Evolutionary conservation across 2,888 invertebrate species (phyloP).

Genomic region (Syrphus vitripennis): DNA sequence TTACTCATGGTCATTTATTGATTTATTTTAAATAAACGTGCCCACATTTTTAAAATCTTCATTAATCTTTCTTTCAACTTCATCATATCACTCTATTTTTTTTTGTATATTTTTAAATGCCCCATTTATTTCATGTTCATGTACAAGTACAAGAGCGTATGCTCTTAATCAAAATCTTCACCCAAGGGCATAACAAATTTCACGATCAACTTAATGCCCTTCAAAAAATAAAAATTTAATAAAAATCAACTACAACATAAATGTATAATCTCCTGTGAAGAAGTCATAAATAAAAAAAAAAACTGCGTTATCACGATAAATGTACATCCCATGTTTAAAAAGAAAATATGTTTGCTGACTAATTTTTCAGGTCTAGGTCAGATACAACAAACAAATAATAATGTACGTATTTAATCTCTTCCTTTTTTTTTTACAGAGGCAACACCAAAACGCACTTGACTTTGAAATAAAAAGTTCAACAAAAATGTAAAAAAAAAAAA

Average conservation of each 20-base stretch:
- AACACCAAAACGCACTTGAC: conserved; percentile 29
- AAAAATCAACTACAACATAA: background rate
- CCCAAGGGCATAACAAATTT: conserved; percentile 43
- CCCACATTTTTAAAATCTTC: background rate
- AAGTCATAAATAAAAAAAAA: conserved; percentile 8
- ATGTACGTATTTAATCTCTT: background rate
- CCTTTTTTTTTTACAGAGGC: no score
- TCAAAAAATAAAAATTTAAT: background rate
- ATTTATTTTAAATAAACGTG: background rate
- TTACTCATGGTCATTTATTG: background rate
- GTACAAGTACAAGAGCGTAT: background rate
- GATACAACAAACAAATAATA: conserved; percentile 8
- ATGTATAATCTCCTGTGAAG: conserved; percentile 1
- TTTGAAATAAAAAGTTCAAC: conserved; percentile 16
- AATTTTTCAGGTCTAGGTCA: conserved; percentile 64
- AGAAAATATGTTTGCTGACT: conserved; percentile 13
- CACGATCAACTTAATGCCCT: conserved; percentile 42
- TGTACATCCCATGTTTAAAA: background rate
- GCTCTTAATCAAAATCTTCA: background rate
- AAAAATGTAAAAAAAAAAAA: background rate
- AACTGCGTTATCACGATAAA: conserved; percentile 43
- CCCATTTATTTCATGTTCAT: background rate
- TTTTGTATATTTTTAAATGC: background rate
- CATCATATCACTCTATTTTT: no score
- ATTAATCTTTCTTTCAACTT: background rate